phyloP scores from a whole-genome alignment of 2,113 vertebrate genomes.

The Noturus placidus region DNA sequence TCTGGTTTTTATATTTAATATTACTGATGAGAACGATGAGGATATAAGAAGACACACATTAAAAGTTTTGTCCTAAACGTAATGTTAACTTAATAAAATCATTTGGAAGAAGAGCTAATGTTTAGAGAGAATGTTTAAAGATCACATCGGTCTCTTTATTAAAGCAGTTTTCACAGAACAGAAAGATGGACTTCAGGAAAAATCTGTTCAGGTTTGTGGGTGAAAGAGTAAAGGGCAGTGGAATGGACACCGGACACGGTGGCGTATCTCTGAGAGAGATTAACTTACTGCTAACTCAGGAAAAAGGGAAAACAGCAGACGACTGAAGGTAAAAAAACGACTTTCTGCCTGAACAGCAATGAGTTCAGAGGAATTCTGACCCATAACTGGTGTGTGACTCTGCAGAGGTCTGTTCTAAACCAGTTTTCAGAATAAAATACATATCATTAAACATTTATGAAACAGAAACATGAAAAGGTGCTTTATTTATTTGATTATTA shows the following conservation, averaged over 20 bases:
- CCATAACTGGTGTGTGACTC: neutral
- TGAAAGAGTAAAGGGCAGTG: neutral
- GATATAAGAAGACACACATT: neutral
- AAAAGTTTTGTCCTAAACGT: neutral
- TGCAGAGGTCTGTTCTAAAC: neutral
- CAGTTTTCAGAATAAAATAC: neutral
- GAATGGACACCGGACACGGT: neutral
- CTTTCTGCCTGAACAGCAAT: neutral
- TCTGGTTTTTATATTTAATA: neutral
- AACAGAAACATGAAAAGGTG: neutral
- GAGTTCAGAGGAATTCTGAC: neutral
- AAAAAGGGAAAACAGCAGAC: neutral
- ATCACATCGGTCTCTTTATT: neutral
- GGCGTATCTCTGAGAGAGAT: neutral
- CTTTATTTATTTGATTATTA: neutral
- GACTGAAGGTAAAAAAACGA: neutral
- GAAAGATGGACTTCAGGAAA: neutral
- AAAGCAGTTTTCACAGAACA: constrained; percentile 8
- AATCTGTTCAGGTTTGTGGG: neutral
- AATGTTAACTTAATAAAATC: neutral
- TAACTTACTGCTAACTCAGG: neutral
- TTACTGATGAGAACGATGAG: neutral
- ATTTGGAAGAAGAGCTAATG: neutral
- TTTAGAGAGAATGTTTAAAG: neutral
- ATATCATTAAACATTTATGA: neutral